Evolutionary conservation across 2,797 vertebrate species (phyloP), one percentile per base, ranked within the genome.

Genomic region (Micropoecilia bifurca): DNA sequence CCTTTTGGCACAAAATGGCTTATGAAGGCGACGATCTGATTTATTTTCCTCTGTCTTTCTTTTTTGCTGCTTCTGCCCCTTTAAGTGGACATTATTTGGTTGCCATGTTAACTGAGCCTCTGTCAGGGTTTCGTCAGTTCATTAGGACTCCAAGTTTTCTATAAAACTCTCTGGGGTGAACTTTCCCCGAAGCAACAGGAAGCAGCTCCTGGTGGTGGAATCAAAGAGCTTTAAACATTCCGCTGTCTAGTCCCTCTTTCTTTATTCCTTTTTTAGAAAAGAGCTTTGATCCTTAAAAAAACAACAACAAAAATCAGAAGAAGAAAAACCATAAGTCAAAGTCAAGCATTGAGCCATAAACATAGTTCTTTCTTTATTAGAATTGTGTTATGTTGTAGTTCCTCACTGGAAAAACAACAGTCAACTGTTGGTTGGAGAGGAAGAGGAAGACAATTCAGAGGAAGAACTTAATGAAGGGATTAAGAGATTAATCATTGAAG

Each of bases 91-190:
- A 1, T 55, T 1, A 4, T 50, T 47, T 66, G 18, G 68, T 74
- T 82, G 66, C 63, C 41, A 57, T 72, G 75, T 69, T 80, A 28
- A 78, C 72, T 75, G 66, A 33, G 57, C 77, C 80, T 74, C 73
- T 18, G 1, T 47, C 33, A 5, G 73, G 77, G 68, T 50, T 80
- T 72, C 59, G 50, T 79, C 75, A 76, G 18, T 91, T 91, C 87
- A 91, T 92, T 88, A 89, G 80, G 83, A 90, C 80, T 57, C 90
- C 85, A 86, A 83, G 71, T 74, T n/a, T 89, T 83, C 88, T 43
- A 91, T 92, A 90, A 92, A 91, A 86, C 66, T 71, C 50, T 57
- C 30, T 36, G 48, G 85, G 80, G 88, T 83, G 87, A 91, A 90
- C 59, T 79, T 7, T 3, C 47, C 91, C 89, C 0, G 39, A 59